Conservation (phyloP, 2,113 vertebrate genomes). For the Probosciger aterrimus region DNA sequence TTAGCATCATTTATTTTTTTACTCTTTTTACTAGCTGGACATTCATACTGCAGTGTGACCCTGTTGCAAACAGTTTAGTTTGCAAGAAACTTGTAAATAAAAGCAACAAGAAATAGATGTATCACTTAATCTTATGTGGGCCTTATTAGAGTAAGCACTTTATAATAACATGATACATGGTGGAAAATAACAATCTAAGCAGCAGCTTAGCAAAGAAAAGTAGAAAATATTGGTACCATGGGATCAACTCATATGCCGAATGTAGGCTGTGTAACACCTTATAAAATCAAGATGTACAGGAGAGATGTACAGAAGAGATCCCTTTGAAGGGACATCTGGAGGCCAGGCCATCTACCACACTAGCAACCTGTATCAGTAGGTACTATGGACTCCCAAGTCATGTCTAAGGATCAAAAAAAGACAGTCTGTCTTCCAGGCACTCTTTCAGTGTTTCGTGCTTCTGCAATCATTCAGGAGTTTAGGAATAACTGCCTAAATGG, state of each 20-base stretch:
- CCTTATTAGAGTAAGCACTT: background rate
- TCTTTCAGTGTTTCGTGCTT: background rate
- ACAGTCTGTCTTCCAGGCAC: background rate
- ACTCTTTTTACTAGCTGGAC: background rate
- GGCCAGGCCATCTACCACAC: background rate
- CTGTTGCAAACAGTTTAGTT: background rate
- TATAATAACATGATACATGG: background rate
- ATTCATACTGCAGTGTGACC: background rate
- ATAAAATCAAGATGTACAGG: background rate
- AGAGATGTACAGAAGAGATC: background rate
- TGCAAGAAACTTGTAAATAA: background rate
- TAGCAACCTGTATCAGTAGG: background rate
- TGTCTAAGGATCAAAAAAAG: background rate
- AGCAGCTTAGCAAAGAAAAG: background rate
- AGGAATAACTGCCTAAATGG: background rate
- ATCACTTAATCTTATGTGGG: background rate
- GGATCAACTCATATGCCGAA: background rate
- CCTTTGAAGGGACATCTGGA: background rate
- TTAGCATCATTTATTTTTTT: too few species aligned
- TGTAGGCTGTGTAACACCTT: background rate
- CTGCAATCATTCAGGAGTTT: background rate
- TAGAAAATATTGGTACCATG: background rate
- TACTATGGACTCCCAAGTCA: background rate
- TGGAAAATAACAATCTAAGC: background rate
- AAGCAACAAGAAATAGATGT: background rate